Base-by-base conservation (phyloP, 2,113 vertebrate genomes). In the Chunga burmeisteri region DNA sequence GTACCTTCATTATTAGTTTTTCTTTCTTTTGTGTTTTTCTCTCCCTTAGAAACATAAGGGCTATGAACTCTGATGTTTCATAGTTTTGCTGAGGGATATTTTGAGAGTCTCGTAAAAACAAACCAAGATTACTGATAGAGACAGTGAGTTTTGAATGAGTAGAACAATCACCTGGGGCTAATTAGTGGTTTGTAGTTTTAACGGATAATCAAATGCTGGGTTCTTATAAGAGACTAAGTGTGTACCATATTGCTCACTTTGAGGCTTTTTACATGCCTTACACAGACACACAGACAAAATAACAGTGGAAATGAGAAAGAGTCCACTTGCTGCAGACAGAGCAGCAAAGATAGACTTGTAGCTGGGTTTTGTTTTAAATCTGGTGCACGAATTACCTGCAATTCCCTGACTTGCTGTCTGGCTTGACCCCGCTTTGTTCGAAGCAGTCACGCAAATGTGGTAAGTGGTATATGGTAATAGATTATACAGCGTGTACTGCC, bases 171-270 rank as follows among this genome's bases (percentile, higher is more conserved):
- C 26, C 34, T 56, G 34, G 17, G 62, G 19, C 95, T 97, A 96
- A 68, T 81, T 93, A 38, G 68, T 49, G 6, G 85, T 80, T 86
- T 96, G 93, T 52, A 96, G 56, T 87, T 97, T 98, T 84, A 88
- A 93, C 0, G 97, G 94, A 22, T 97, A 88, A 65, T 98, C 98
- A 83, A 98, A 98, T 36, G 97, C 98, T 17, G 98, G 98, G 85
- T 99, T 99, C 93, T 98, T 98, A 53, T 98, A 98, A 74, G 98
- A 98, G 72, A 98, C 97, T 34, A 98, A 92, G 74, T 98, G 97
- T 46, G 97, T 97, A 23, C 95, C 94, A 2, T 94, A 95, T 34
- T 96, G 93, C 75, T 97, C 98, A 21, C 26, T 68, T 20, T 72
- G 66, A 23, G 96, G 92, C 29, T 91, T 95, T 88, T 80, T 97